These are phyloP conservation scores for Pantherophis guttatus DNA, from an alignment of 2,113 vertebrate species.

Conservation along the genomic window DNA sequence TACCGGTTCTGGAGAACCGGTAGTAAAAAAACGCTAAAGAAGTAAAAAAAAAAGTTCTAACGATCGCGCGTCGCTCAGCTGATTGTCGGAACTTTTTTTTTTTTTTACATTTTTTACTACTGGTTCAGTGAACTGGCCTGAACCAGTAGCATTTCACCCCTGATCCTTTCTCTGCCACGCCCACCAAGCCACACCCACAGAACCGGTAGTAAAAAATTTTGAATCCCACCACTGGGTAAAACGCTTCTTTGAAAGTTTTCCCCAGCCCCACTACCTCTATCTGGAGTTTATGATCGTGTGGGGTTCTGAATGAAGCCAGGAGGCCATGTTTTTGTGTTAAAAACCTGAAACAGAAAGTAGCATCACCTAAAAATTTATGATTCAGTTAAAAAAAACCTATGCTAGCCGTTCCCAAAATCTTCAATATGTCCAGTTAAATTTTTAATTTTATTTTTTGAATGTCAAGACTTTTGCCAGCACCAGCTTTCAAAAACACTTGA, in stretches of 20 bases:
- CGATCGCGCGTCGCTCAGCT: too few species aligned
- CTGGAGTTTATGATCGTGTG: background rate
- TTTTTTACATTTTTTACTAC: too few species aligned
- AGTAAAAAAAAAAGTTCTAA: too few species aligned
- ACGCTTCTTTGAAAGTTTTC: background rate
- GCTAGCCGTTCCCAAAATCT: background rate
- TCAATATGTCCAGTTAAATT: background rate
- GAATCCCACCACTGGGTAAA: background rate
- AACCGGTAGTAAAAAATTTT: too few species aligned
- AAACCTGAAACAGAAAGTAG: background rate
- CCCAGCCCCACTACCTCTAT: background rate
- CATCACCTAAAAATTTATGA: background rate
- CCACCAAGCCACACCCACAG: too few species aligned
- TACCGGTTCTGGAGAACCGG: too few species aligned
- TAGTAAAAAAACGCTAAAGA: too few species aligned
- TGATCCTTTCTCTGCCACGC: too few species aligned
- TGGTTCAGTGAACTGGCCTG: too few species aligned
- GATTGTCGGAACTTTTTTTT: too few species aligned
- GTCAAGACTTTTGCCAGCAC: background rate
- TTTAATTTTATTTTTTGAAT: background rate
- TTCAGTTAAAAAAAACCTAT: background rate
- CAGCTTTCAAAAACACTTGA: background rate
- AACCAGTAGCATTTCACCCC: too few species aligned
- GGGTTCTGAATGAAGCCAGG: background rate
- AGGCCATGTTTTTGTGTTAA: background rate